Evolutionary conservation across 30 jellyfish, hydroid and myxozoan species (phyloP).

Genomic region (Cassiopea andromeda): DNA sequence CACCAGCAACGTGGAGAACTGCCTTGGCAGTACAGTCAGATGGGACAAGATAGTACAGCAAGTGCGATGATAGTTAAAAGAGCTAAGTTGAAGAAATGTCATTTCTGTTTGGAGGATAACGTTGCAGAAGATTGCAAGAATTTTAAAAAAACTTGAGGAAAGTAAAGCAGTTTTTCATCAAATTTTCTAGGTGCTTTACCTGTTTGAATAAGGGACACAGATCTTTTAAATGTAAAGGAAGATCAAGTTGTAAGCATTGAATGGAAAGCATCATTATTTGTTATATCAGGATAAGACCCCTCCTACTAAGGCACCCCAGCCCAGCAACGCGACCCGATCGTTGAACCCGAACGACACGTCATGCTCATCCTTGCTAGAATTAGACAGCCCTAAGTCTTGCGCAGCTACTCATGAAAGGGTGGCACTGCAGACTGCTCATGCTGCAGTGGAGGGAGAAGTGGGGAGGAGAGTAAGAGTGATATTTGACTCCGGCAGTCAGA

Average conservation of each 20-base stretch:
- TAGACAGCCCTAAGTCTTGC: too few species aligned
- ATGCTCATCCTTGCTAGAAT: too few species aligned
- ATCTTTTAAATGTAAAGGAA: slow-evolving; percentile 17
- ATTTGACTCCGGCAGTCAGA: slow-evolving; percentile 27
- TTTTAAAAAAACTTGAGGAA: background rate
- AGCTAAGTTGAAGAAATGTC: background rate
- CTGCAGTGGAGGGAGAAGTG: slow-evolving; percentile 4
- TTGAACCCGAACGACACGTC: too few species aligned
- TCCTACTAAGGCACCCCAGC: slow-evolving; percentile 7
- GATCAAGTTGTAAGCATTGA: slow-evolving; percentile 4
- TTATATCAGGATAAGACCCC: background rate
- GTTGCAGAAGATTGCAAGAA: slow-evolving; percentile 6
- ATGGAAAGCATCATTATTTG: slow-evolving; percentile 26
- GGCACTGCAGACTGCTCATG: slow-evolving; percentile 34
- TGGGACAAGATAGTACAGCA: background rate
- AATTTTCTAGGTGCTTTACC: slow-evolving; percentile 2
- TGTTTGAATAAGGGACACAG: slow-evolving; percentile 16
- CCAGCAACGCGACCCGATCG: too few species aligned
- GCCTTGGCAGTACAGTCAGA: background rate
- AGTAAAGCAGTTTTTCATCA: slow-evolving; percentile 14
- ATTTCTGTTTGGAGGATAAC: slow-evolving; percentile 8
- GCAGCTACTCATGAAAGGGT: background rate
- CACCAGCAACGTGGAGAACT: background rate
- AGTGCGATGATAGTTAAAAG: background rate
- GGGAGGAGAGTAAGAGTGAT: slow-evolving; percentile 12